A percentile compares a stretch with the other conserved stretches of the same genome.
Evolutionary conservation across 1,140 invertebrate genomes (phyloP).

Genomic region (Lasioglossum baleicum): DNA sequence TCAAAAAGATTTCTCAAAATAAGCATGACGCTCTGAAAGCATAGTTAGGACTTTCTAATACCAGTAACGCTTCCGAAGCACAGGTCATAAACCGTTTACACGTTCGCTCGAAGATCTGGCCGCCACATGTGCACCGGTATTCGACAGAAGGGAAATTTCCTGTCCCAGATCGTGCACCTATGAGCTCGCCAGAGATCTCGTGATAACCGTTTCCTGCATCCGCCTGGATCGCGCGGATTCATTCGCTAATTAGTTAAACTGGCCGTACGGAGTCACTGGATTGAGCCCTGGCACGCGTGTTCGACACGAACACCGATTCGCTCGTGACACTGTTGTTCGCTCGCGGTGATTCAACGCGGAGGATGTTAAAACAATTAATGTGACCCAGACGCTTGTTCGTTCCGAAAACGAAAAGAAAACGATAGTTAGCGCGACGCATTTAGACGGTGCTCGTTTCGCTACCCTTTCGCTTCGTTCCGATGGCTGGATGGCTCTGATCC

Average conservation of each 20-base stretch:
- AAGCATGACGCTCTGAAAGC: no score
- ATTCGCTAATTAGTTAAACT: conserved; percentile 45
- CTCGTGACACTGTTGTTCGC: not conserved
- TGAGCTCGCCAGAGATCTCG: not conserved
- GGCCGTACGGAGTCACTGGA: not conserved
- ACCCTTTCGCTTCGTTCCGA: no score
- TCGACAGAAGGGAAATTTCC: conserved; percentile 42
- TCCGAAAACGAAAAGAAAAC: no score
- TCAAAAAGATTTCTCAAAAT: no score
- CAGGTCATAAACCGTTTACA: not conserved
- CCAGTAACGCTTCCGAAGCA: not conserved
- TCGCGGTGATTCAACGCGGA: not conserved
- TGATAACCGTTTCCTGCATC: conserved; percentile 51
- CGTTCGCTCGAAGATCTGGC: conserved; percentile 5
- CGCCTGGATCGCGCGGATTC: conserved; percentile 45
- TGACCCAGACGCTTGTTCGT: not conserved
- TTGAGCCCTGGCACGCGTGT: conserved; percentile 1
- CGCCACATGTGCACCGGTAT: not conserved
- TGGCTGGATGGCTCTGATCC: no score
- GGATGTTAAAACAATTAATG: conserved; percentile 26
- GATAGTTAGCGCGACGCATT: not conserved
- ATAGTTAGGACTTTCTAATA: no score
- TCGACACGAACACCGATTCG: not conserved
- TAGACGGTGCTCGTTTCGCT: not conserved
- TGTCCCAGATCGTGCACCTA: conserved; percentile 38